A percentile compares a stretch with the other conserved stretches of the same genome.
Evolutionary conservation across 1,140 invertebrate species (phyloP).

Genomic region (Camponotus floridanus): DNA sequence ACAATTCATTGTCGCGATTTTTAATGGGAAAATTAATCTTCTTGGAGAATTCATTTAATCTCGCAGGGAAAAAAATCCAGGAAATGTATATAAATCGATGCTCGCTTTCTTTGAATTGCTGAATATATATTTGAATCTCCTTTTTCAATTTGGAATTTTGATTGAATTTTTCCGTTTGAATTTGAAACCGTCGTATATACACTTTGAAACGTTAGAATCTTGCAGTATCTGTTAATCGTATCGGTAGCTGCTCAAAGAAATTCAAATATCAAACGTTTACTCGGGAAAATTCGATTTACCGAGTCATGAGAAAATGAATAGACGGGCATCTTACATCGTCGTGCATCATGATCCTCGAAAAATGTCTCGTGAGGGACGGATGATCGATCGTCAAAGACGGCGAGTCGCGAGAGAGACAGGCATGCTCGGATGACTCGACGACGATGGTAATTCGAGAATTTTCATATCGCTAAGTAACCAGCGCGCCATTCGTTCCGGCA

Average conservation of each 20-base stretch:
- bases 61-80: not conserved
- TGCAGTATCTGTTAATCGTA: not conserved
- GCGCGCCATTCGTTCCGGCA: constrained; percentile 46
- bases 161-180: not conserved
- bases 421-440: constrained; percentile 18
- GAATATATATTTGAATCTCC: not conserved
- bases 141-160: not conserved
- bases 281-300: constrained; percentile 29
- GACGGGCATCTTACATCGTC: constrained; percentile 44
- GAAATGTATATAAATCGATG: not conserved
- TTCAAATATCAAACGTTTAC: constrained; percentile 25
- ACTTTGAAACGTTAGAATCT: not conserved
- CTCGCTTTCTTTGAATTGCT: not conserved
- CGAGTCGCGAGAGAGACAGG: constrained; percentile 6
- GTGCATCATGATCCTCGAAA: constrained; percentile 20
- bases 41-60: not conserved
- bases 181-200: not conserved
- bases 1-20: not conserved
- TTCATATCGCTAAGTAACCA: constrained; percentile 63
- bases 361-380: constrained; percentile 13
- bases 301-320: constrained; percentile 52
- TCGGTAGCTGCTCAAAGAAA: not conserved
- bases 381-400: constrained; percentile 58
- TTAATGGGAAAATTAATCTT: not conserved
- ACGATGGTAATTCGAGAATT: constrained; percentile 61